phyloP scores from a whole-genome alignment of 1,140 invertebrate genomes.

The Delia radicum region DNA sequence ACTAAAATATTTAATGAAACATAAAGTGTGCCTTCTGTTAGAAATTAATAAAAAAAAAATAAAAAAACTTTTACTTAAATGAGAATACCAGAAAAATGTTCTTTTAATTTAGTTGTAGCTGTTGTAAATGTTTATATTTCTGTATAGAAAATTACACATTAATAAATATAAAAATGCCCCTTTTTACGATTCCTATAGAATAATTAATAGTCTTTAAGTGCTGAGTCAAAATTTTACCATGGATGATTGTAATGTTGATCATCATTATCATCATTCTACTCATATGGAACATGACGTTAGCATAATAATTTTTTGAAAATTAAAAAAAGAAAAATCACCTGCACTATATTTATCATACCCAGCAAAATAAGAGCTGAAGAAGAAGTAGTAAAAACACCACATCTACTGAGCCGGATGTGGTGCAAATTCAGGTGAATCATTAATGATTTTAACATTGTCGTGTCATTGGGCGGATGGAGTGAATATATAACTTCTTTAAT shows the following conservation, averaged over 20 bases:
- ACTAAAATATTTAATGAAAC: not conserved
- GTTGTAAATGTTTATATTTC: not conserved
- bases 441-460: no score
- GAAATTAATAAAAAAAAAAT: not conserved
- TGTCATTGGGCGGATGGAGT: no score
- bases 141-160: not conserved
- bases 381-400: no score
- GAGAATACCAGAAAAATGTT: not conserved
- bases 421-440: no score
- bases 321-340: not conserved
- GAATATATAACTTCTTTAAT: no score
- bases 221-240: not conserved
- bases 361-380: no score
- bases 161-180: not conserved
- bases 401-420: no score
- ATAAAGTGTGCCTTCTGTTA: slow-evolving; percentile 10
- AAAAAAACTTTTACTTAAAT: not conserved
- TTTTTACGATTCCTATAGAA: not conserved
- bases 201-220: not conserved
- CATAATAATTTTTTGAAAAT: not conserved
- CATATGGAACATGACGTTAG: not conserved
- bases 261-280: not conserved
- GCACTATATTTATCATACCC: not conserved
- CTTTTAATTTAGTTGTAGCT: no score
- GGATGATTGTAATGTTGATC: not conserved